Percentiles rank a stretch among this genome's conserved stretches.
Conservation (phyloP, 2,888 invertebrate species). For the Heliothis peltigera region DNA sequence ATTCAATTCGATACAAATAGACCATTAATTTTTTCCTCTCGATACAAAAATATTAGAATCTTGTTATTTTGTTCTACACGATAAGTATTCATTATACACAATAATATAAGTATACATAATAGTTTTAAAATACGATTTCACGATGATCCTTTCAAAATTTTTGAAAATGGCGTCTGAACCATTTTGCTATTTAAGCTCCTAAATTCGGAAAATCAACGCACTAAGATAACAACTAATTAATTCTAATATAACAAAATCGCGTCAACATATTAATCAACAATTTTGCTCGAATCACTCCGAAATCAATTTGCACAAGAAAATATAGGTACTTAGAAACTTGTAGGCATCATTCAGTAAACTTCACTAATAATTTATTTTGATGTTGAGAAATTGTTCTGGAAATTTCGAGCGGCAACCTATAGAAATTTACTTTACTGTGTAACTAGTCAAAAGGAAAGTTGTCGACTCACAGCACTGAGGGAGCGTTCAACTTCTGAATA, state of each 20-base stretch:
- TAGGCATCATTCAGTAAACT: constrained; percentile 45
- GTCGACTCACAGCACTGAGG: constrained; percentile 34
- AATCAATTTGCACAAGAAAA: constrained; percentile 51
- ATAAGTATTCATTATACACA: too few relatives aligned
- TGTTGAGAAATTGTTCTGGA: constrained; percentile 55
- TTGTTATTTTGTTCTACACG: too few relatives aligned
- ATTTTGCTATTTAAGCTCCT: too few relatives aligned
- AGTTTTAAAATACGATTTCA: too few relatives aligned
- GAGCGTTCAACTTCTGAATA: constrained; percentile 48
- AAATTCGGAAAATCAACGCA: background rate
- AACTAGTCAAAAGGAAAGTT: constrained; percentile 54
- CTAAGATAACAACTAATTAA: constrained; percentile 14
- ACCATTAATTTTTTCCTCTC: too few relatives aligned
- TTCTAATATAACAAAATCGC: constrained; percentile 14
- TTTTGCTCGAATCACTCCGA: constrained; percentile 32
- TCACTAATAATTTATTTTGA: constrained; percentile 55
- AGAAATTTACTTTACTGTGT: constrained; percentile 50
- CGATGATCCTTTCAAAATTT: too few relatives aligned
- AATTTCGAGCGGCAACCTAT: constrained; percentile 45
- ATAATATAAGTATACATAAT: too few relatives aligned
- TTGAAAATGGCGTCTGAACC: too few relatives aligned
- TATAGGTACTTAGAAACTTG: constrained; percentile 32
- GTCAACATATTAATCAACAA: constrained; percentile 32
- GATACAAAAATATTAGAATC: too few relatives aligned
- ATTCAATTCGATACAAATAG: too few relatives aligned